A percentile compares a stretch with the other conserved stretches of the same genome.
These are phyloP conservation scores for Prionailurus viverrinus DNA, from an alignment of 2,113 vertebrate species.

Conservation along the genomic window DNA sequence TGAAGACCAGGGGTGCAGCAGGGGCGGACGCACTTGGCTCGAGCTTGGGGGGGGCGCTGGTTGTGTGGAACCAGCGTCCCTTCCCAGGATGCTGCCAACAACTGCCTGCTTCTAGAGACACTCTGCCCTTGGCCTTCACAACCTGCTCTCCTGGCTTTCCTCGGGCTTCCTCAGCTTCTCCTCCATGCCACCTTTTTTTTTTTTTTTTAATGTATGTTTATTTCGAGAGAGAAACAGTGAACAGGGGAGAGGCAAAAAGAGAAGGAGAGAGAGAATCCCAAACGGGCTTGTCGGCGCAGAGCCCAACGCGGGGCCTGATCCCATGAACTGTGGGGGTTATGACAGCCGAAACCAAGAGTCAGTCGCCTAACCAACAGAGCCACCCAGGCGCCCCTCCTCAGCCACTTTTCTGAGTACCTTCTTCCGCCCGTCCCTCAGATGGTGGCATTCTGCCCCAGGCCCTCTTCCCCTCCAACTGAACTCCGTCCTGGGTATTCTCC, in stretches of 20 bases:
- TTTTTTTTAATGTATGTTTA: no score
- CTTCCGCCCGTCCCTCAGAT: neutral
- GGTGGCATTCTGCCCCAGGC: neutral
- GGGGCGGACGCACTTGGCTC: neutral
- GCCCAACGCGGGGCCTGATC: no score
- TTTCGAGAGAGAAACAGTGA: no score
- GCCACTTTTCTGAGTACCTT: neutral
- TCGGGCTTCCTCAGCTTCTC: no score
- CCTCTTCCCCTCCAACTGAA: fast-evolving
- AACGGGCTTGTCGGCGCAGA: no score
- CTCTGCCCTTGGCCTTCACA: neutral
- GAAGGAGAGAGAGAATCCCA: no score
- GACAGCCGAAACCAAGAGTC: no score
- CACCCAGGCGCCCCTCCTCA: no score
- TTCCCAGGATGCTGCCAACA: neutral
- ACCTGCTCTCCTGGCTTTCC: neutral
- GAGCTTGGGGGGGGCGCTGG: no score
- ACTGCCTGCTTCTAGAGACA: neutral
- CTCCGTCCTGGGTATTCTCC: neutral
- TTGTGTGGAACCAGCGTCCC: neutral
- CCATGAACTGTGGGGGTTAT: no score
- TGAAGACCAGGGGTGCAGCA: neutral
- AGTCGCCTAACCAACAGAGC: no score
- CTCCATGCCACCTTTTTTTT: neutral
- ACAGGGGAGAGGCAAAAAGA: no score